Base-by-base conservation (phyloP, 2,797 vertebrate species). In the Loris lydekkerianus region DNA sequence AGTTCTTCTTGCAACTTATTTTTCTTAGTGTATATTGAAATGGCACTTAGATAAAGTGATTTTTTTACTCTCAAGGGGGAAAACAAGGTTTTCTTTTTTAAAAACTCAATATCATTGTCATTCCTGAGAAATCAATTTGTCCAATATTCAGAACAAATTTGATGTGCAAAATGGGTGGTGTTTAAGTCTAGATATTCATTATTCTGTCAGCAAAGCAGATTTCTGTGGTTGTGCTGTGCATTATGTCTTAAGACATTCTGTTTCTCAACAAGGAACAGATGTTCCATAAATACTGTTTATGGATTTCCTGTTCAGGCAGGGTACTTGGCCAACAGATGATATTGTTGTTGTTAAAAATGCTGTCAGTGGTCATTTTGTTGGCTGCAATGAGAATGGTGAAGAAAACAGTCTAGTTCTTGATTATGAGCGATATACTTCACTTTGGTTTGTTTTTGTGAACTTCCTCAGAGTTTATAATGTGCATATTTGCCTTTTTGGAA, bases 131-230 rank as follows among this genome's bases (percentile, higher is more conserved):
- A 34, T 11, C 1, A 67, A 72, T 69, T 61, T 61, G 7, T 1
- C 4, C 70, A 86, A 77, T 49, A n/a, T 73, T 43, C 49, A 72
- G 4, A 73, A 69, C 5, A 40, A 61, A 82, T 70, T 92, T 84
- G 1, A 85, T 3, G 2, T 0, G 5, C 4, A 3, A 61, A 90
- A 53, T 17, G 0, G 27, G 4, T 76, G 1, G 13, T 72, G 58
- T 81, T n/a, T 3, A 70, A 73, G 21, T 60, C 31, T 27, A 88
- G 56, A 3, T 86, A 21, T 58, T 92, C 8, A 69, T 76, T 60
- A 25, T 31, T 86, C 5, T 67, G 10, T 60, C 17, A 37, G 10
- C 4, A 49, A 21, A 60, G 11, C 10, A 86, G 6, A 1, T 85
- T 75, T 91, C 10, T 27, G 7, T 23, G 60, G 20, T 3, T 78